Conservation (phyloP, 2,113 vertebrate species). For the Cynoglossus semilaevis region DNA sequence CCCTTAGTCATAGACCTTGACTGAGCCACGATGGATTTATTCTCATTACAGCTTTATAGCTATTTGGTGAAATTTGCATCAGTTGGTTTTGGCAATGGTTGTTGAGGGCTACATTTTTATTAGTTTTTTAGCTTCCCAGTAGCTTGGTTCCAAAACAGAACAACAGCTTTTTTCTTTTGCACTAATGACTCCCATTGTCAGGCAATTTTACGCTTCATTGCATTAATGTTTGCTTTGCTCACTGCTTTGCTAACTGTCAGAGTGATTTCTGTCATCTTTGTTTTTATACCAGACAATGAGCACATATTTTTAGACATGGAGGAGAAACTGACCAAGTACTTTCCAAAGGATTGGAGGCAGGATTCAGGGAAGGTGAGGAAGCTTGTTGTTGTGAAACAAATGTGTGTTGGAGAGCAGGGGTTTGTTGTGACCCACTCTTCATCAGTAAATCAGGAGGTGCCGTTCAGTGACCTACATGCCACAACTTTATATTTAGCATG, state of each 20-base stretch:
- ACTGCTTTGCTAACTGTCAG: slow-evolving; percentile 49
- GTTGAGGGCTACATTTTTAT: neutral
- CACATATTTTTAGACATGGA: slow-evolving; percentile 88
- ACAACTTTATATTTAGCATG: slow-evolving; percentile 20
- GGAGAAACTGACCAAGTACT: slow-evolving; percentile 87
- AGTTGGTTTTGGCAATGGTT: neutral
- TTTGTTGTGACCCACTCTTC: slow-evolving; percentile 9
- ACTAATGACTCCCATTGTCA: slow-evolving; percentile 66
- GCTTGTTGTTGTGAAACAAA: neutral
- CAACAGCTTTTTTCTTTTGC: slow-evolving; percentile 36
- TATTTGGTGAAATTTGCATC: neutral
- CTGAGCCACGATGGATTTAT: slow-evolving; percentile 14
- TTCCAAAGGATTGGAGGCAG: slow-evolving; percentile 87
- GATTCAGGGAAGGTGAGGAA: slow-evolving; percentile 77
- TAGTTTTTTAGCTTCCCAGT: slow-evolving; percentile 16
- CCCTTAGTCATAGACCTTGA: slow-evolving; percentile 48
- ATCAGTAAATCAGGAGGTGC: slow-evolving; percentile 19
- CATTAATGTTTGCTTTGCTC: slow-evolving; percentile 63
- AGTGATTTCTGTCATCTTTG: slow-evolving; percentile 47
- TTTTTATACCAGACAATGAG: slow-evolving; percentile 80
- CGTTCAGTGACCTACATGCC: slow-evolving; percentile 16
- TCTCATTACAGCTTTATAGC: neutral
- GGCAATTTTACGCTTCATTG: slow-evolving; percentile 54
- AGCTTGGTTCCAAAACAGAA: slow-evolving; percentile 44
- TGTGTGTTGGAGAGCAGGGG: neutral